phyloP scores from a whole-genome alignment of 2,888 invertebrate species.

The Zonitis immaculata region DNA sequence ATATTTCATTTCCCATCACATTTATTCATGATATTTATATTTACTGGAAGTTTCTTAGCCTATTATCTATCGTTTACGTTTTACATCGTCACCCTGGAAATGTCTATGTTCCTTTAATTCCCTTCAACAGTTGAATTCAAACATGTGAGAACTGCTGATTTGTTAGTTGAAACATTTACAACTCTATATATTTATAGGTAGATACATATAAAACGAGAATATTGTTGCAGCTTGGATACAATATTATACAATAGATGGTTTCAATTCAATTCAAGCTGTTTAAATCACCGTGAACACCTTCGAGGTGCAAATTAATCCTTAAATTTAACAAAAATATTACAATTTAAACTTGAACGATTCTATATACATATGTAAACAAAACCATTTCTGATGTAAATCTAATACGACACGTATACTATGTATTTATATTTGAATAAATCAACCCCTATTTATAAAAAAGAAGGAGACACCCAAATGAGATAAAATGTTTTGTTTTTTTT shows the following conservation, averaged over 20 bases:
- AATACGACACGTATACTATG: too few species aligned
- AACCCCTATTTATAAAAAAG: too few species aligned
- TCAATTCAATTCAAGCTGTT: constrained; percentile 35
- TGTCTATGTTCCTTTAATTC: constrained; percentile 9
- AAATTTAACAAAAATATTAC: constrained; percentile 42
- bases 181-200: too few species aligned
- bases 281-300: constrained; percentile 41
- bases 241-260: constrained; percentile 24
- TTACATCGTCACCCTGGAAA: not conserved
- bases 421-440: too few species aligned
- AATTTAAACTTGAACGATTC: constrained; percentile 43
- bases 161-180: constrained; percentile 1
- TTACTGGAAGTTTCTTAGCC: constrained; percentile 18
- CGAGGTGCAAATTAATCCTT: constrained; percentile 44
- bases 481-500: too few species aligned
- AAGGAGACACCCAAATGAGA: too few species aligned
- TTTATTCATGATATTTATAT: constrained; percentile 41
- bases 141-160: constrained; percentile 4
- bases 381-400: too few species aligned
- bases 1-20: too few species aligned
- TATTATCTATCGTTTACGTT: constrained; percentile 12
- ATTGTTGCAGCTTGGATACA: constrained; percentile 21
- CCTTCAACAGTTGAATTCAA: not conserved
- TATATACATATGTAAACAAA: constrained; percentile 41
- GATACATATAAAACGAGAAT: constrained; percentile 22